Evolutionary conservation across 2,888 invertebrate genomes (phyloP), one percentile per base, ranked within the genome.

Genomic region (Troglohyphantes excavatus): DNA sequence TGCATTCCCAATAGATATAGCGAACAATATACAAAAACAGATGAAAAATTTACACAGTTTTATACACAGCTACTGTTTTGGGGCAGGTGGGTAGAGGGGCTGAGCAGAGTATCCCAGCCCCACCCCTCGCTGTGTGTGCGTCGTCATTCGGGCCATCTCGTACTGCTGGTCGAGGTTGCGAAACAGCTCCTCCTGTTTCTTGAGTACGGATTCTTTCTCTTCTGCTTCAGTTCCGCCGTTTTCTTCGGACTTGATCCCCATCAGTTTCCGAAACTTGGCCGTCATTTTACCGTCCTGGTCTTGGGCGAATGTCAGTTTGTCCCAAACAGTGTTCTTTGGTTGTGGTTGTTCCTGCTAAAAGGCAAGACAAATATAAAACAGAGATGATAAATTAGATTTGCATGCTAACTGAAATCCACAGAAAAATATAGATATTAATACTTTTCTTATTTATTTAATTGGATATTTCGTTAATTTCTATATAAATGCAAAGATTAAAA

Each of bases 161-260:
- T 99, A 99, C 93, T 99, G 98, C 92, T 97, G 97, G 93, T 99
- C 98, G 96, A 99, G 97, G 75, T 96, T 96, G 91, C 95, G 95
- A 94, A 99, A 98, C 95, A 98, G 95, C 92, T 93, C 93, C 92
- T 93, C 93, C 90, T 94, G 94, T 90, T 93, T 93, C 90, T 93
- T 93, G 17, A 94, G 92, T 17, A 93, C 92, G 21, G 92, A 92
- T 67, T 85, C 83, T 61, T 91, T 88, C 19, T 67, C 78, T 27
- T 85, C 89, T 13, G 23, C 65, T 26, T 53, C 61, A 2, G 43
- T 39, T 17, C 76, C 61, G 0, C 73, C 33, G 59, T n/a, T 43
- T 65, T 63, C 72, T 61, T 87, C 94, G 27, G 95, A 95, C 93
- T 96, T 97, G 91, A 99, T 98, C 73, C 99, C 99, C 99, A 99